Conservation (phyloP, 2,113 vertebrate species). For the Xerus inauris region DNA sequence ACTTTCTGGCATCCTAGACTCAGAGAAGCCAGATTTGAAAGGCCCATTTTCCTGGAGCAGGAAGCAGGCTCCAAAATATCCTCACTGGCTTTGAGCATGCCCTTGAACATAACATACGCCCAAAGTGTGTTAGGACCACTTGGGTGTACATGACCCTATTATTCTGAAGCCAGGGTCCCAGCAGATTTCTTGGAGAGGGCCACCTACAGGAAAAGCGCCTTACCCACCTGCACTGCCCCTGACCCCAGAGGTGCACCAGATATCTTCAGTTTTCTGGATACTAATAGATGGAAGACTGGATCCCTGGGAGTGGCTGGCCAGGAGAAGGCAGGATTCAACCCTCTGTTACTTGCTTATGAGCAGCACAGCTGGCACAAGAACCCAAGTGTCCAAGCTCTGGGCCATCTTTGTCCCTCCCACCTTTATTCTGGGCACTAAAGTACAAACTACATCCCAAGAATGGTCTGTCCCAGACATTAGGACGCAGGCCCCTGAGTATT, state of each 20-base stretch:
- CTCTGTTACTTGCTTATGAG: not conserved
- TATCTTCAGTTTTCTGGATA: not conserved
- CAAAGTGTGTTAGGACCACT: not conserved
- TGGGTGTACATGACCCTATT: not conserved
- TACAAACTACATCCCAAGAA: not conserved
- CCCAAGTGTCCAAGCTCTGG: not conserved
- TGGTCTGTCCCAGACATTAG: not conserved
- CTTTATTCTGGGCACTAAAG: not conserved
- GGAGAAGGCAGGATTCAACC: not conserved
- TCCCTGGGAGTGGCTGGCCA: not conserved
- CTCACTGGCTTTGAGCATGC: not conserved
- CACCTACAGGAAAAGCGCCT: not conserved
- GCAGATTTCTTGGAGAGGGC: not conserved
- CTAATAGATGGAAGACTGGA: not conserved
- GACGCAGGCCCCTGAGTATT: not conserved
- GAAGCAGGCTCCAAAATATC: not conserved
- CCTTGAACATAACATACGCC: accelerated
- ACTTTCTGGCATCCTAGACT: slow-evolving; percentile 15
- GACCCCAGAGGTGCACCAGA: not conserved
- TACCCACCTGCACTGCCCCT: not conserved
- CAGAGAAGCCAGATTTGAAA: not conserved
- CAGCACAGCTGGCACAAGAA: not conserved
- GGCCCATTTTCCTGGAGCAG: slow-evolving; percentile 1
- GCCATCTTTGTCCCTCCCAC: not conserved
- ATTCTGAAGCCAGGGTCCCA: not conserved